Evolutionary conservation across 2,797 vertebrate species (phyloP), one percentile per base, ranked within the genome.

Genomic region (Cheracebus regulus): DNA sequence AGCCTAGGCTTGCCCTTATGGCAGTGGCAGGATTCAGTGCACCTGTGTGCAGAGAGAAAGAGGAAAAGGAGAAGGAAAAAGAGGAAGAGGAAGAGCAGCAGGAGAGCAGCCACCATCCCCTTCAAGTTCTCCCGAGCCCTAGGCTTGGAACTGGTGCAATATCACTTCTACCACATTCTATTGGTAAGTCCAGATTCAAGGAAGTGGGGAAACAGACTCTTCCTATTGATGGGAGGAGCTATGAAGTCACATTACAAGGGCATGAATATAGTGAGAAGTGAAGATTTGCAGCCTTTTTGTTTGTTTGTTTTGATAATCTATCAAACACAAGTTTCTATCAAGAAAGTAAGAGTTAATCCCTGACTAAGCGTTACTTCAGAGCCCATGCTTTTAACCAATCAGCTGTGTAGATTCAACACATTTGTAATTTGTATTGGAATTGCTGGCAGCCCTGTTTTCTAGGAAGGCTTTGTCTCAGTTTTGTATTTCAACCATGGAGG

Each of bases 271-370:
- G 17, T 78, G 15, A 92, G 87, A 36, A n/a, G 2, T 36, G 67
- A 90, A 41, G 12, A 73, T 26, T 5, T 58, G 4, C 14, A 73
- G 26, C 6, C 2, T 22, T 26, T 28, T 17, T 9, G 24, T 14
- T 78, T 33, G 61, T 33, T 64, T 67, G 61, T 67, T n/a, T 67
- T 67, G 48, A 4, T 2, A 67, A 9, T 90, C 70, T 64, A n/a
- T 11, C 9, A 87, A 41, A 33, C 28, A 17, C 24, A 55, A 88
- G 11, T 22, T 50, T 22, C 14, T 92, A 11, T 13, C 80, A 36
- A 80, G 67, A 81, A 79, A 83, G 58, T 7, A 79, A 48, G 82
- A 76, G 17, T 72, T 91, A 82, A 79, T 28, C 46, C 24, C 61
- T 39, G 19, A 90, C 41, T 12, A 30, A 70, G 48, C 52, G 17